Conservation (phyloP, 2,113 vertebrate species). For the Xiphias gladius region DNA sequence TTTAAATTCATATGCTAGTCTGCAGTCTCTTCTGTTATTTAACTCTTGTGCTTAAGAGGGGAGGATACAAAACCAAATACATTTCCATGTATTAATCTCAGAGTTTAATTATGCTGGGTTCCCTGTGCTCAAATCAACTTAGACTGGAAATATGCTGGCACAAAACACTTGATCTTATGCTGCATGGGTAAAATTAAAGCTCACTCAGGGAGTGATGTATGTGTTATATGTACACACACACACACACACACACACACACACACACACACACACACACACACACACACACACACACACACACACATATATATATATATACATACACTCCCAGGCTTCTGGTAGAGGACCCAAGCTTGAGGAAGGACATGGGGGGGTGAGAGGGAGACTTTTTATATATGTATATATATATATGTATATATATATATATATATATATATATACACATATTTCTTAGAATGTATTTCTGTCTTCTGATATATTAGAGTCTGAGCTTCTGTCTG, state of each 20-base stretch:
- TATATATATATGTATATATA: too few species aligned
- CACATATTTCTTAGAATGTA: neutral
- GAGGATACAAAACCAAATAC: slow-evolving; percentile 81
- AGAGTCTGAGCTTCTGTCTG: neutral
- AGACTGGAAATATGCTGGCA: slow-evolving; percentile 83
- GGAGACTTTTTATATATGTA: too few species aligned
- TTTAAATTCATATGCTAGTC: slow-evolving; percentile 87
- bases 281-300: too few species aligned
- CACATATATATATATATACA: too few species aligned
- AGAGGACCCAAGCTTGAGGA: too few species aligned
- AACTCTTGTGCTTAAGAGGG: slow-evolving; percentile 79
- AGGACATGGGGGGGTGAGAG: too few species aligned
- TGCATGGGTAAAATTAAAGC: slow-evolving; percentile 43
- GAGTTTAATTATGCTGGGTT: slow-evolving; percentile 86
- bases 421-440: too few species aligned
- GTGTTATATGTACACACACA: too few species aligned
- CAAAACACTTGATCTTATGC: slow-evolving; percentile 82
- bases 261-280: too few species aligned
- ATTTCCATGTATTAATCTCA: slow-evolving; percentile 85
- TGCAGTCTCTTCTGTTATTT: slow-evolving; percentile 82
- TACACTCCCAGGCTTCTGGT: too few species aligned
- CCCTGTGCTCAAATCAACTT: slow-evolving; percentile 81
- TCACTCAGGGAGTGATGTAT: slow-evolving; percentile 32
- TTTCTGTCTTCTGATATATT: neutral
- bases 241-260: too few species aligned